Evolutionary conservation across 2,113 vertebrate genomes (phyloP).

Genomic region (Natator depressus): DNA sequence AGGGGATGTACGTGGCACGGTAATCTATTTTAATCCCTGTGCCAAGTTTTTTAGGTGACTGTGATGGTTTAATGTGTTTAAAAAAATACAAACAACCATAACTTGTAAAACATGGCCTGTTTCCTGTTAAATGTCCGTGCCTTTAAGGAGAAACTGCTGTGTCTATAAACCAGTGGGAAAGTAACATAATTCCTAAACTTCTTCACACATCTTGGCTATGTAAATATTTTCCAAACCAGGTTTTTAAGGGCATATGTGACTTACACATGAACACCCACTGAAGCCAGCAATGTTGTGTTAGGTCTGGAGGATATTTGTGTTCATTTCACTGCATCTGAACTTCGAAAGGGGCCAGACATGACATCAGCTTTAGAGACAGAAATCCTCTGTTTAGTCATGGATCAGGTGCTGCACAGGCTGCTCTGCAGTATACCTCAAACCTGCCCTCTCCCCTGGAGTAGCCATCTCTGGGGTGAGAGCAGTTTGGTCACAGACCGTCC

Average conservation of each 20-base stretch:
- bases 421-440: neutral
- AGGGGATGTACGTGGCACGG: neutral
- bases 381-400: neutral
- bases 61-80: neutral
- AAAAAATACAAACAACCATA: neutral
- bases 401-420: rapidly evolving
- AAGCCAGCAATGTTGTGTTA: neutral
- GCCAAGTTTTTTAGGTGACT: neutral
- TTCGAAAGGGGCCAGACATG: neutral
- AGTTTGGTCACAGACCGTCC: neutral
- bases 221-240: neutral
- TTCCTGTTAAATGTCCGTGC: neutral
- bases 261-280: neutral
- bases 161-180: neutral
- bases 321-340: neutral
- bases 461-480: neutral
- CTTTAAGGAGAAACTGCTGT: neutral
- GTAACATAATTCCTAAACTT: rapidly evolving
- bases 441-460: neutral
- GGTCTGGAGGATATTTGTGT: neutral
- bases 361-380: neutral
- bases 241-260: neutral
- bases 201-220: neutral
- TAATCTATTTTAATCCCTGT: neutral
- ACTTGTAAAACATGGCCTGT: rapidly evolving